Conservation (phyloP, 2,888 invertebrate species). For the Eupithecia dodoneata region DNA sequence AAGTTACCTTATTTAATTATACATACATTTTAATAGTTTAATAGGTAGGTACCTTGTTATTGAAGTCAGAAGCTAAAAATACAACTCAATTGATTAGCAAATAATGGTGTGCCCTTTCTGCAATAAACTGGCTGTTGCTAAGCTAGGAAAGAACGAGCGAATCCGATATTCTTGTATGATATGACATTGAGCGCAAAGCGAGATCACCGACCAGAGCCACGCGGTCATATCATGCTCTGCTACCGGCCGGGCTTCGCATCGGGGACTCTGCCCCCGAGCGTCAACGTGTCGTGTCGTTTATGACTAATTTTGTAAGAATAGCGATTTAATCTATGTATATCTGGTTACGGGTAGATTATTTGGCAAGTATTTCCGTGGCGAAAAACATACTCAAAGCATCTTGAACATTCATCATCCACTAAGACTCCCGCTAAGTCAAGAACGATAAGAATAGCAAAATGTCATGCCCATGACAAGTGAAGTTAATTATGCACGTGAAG, state of each 20-base stretch:
- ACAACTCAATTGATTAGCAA: conserved; percentile 21
- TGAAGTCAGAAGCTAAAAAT: conserved; percentile 25
- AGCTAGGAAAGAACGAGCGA: conserved; percentile 30
- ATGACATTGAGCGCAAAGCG: conserved; percentile 25
- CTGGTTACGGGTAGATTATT: conserved; percentile 31
- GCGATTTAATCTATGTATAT: conserved; percentile 33
- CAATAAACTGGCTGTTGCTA: conserved; percentile 20
- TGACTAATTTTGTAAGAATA: conserved; percentile 60
- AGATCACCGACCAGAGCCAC: conserved; percentile 52
- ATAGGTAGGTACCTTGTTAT: conserved; percentile 7
- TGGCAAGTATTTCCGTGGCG: conserved; percentile 44
- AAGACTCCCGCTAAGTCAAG: conserved; percentile 32
- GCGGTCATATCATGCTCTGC: conserved; percentile 57
- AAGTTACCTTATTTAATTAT: neutral
- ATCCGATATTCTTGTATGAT: conserved; percentile 28
- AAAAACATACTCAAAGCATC: conserved; percentile 35
- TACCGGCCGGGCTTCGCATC: conserved; percentile 32
- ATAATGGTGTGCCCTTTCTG: conserved; percentile 23
- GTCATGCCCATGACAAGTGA: conserved; percentile 12
- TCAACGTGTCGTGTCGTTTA: conserved; percentile 35
- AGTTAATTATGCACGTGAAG: neutral
- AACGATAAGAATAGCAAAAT: conserved; percentile 30
- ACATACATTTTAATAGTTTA: neutral
- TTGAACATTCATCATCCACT: conserved; percentile 39
- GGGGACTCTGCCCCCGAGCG: conserved; percentile 64